Conservation (phyloP, 2,888 invertebrate species). For the Ornithoptera priamus region DNA sequence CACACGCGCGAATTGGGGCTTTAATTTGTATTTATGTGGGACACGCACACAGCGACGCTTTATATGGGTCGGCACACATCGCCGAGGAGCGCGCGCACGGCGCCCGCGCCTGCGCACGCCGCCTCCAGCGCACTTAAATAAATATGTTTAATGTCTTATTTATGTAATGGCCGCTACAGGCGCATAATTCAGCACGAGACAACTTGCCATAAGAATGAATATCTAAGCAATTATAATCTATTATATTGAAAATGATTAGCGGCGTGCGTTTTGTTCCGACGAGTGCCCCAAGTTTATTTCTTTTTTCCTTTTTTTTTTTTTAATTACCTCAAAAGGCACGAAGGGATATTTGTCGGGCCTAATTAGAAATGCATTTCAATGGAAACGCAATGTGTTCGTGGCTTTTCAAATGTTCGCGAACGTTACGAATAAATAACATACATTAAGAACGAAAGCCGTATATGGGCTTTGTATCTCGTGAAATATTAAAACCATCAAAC, state of each 20-base stretch:
- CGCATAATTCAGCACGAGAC: constrained; percentile 6
- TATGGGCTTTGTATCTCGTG: constrained; percentile 1
- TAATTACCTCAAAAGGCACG: constrained; percentile 21
- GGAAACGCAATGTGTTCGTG: constrained; percentile 20
- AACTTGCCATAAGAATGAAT: constrained; percentile 1
- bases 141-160: constrained; percentile 26
- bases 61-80: constrained; percentile 67
- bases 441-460: constrained; percentile 7
- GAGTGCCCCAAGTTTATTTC: background rate
- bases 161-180: constrained; percentile 16
- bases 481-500: constrained; percentile 6
- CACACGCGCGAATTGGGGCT: constrained; percentile 59
- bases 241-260: constrained; percentile 7
- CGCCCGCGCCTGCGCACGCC: constrained; percentile 33
- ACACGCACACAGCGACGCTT: constrained; percentile 57
- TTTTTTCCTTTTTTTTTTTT: background rate
- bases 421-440: constrained; percentile 12
- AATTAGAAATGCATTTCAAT: constrained; percentile 23
- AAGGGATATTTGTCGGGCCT: constrained; percentile 19
- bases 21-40: constrained; percentile 68
- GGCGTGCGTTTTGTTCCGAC: background rate
- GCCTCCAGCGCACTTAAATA: constrained; percentile 37
- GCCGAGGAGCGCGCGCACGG: constrained; percentile 48
- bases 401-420: constrained; percentile 18
- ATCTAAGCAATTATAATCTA: background rate